Conservation (phyloP, 2,113 vertebrate genomes). For the Noturus placidus region DNA sequence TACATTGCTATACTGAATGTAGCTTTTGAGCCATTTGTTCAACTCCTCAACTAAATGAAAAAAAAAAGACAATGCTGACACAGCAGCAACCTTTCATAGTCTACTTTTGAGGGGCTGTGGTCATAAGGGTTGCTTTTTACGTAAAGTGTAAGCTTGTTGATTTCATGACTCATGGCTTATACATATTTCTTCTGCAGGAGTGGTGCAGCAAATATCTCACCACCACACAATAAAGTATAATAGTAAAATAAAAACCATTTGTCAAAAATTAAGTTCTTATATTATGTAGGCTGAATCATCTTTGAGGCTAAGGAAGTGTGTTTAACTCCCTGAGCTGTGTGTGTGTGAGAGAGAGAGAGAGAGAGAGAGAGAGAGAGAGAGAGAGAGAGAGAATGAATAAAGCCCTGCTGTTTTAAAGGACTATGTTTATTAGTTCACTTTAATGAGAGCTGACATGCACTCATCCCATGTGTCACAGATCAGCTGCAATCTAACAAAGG, state of each 20-base stretch:
- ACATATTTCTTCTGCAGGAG: background rate
- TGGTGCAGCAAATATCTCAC: background rate
- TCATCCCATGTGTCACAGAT: slow-evolving; percentile 36
- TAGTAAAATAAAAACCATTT: background rate
- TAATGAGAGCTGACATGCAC: slow-evolving; percentile 28
- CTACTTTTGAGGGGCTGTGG: background rate
- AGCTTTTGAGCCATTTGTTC: too few species aligned
- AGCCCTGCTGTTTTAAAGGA: background rate
- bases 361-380: background rate
- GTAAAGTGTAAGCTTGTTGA: background rate
- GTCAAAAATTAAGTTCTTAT: background rate
- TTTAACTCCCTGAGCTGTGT: slow-evolving; percentile 3
- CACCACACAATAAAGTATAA: background rate
- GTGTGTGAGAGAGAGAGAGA: too few species aligned
- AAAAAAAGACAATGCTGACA: too few species aligned
- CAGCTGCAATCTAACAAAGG: background rate
- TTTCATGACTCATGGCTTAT: background rate
- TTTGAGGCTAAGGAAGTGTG: slow-evolving; percentile 1
- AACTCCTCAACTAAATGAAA: too few species aligned
- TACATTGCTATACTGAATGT: too few species aligned
- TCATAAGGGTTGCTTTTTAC: background rate
- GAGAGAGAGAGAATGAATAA: background rate
- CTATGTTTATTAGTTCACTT: slow-evolving; percentile 26
- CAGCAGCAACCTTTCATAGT: background rate
- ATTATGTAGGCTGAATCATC: background rate